These are phyloP conservation scores for Chanos chanos DNA, from an alignment of 2,797 vertebrate species.

Conservation along the genomic window DNA sequence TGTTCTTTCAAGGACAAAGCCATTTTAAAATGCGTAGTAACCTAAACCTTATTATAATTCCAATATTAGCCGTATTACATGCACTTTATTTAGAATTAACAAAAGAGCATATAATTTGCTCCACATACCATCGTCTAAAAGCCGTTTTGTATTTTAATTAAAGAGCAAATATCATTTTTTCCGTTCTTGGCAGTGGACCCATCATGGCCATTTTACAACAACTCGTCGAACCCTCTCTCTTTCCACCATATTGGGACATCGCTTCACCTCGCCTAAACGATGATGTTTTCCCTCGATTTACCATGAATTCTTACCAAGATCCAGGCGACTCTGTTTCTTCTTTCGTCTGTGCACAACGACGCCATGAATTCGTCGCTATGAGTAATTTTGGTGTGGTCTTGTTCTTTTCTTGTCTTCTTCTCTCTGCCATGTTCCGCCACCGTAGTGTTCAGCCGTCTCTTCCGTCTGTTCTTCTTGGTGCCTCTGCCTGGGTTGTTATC, in stretches of 20 bases:
- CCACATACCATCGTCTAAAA: not conserved
- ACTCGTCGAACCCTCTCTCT: conserved; percentile 66
- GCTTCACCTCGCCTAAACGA: conserved; percentile 31
- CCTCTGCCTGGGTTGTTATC: conserved; percentile 59
- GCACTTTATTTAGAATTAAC: not conserved
- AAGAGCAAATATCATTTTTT: conserved; percentile 35
- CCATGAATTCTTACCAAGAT: conserved; percentile 64
- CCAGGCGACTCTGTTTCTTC: conserved; percentile 38
- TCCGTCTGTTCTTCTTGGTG: conserved; percentile 56
- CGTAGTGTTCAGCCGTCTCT: conserved; percentile 40
- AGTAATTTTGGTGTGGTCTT: conserved; percentile 42
- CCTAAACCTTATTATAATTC: conserved; percentile 27
- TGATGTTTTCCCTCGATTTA: conserved; percentile 22
- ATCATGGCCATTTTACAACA: conserved; percentile 80
- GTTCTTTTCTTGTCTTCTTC: conserved; percentile 24
- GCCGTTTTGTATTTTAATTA: not conserved
- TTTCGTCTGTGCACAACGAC: conserved; percentile 38
- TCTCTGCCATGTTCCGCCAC: conserved; percentile 15
- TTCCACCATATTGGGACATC: conserved; percentile 75
- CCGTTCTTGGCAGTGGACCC: conserved; percentile 57
- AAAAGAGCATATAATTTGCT: not conserved
- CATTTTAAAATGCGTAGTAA: conserved; percentile 79
- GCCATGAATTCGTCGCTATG: conserved; percentile 41
- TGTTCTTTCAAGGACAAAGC: conserved; percentile 83
- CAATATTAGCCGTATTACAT: conserved; percentile 4